Evolutionary conservation across 2,888 invertebrate species (phyloP), one percentile per base, ranked within the genome.

Genomic region (Aphidius colemani): DNA sequence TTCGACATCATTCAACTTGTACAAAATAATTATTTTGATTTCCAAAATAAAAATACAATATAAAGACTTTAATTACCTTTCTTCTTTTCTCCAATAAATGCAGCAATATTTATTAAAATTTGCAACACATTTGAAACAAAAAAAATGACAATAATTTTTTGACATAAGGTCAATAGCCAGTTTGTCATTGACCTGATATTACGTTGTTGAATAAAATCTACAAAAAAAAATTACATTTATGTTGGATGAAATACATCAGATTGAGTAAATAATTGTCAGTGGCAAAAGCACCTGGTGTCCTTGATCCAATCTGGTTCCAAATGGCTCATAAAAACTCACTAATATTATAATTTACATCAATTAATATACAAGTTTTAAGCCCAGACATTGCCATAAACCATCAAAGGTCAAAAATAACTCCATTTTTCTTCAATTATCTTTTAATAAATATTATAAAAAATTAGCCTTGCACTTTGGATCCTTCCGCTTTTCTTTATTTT

Each of bases 401-500:
- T 18, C 50, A 50, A 50, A 50, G 18, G 9, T 18, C 13, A 18
- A 30, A 30, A 50, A 11, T 5, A 50, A 50, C 8, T 8, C 11
- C 8, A 50, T 50, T 50, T 8, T 50, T 50, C 8, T 11, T 30
- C 5, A 5, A 3, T 30, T 30, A 30, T 18, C 3, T 18, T 56
- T 45, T n/a, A n/a, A n/a, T n/a, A n/a, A n/a, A n/a, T n/a, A n/a
- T n/a, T n/a, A n/a, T n/a, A n/a, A n/a, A n/a, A n/a, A n/a, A n/a
- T n/a, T 60, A 40, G 53, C 13, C 46, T 53, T 43, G 46, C 43
- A 50, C 45, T 40, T 51, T 56, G 18, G 39, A 60, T 59, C 56
- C 64, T 44, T 64, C 59, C 53, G 62, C 58, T 40, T 64, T 59
- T 65, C 61, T 65, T 51, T 56, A 45, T 65, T 62, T 56, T 55